Evolutionary conservation across 2,888 invertebrate genomes (phyloP), one percentile per base, ranked within the genome.

Genomic region (Cheilosia impressa): DNA sequence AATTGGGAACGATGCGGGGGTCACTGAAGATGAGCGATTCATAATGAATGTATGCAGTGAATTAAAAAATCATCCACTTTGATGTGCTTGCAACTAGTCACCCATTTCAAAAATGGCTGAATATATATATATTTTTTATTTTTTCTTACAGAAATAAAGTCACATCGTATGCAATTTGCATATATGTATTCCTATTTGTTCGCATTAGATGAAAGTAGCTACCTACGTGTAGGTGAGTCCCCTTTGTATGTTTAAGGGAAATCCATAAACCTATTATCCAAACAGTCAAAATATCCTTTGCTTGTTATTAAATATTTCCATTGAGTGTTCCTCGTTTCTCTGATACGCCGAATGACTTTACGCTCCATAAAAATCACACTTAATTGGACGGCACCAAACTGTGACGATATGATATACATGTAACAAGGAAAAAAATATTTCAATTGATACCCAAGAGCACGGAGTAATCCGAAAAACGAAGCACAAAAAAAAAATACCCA

Each of bases 351-450:
- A 78, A 78, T 69, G 62, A 73, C 78, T 83, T 83, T 73, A 72
- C 83, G 83, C 83, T 78, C 50, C 83, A 83, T 83, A 83, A 83
- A 83, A 83, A 83, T 83, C 83, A 73, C 83, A 78, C 78, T 73
- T 78, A 78, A 83, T 73, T 78, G 73, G 73, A 78, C 69, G 68
- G 50, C 63, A 57, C 47, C 68, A 72, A 83, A 57, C 78, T 83
- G 78, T 73, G 78, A 83, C 73, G 83, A 50, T 80, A 80, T 75
- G 80, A 80, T 68, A 68, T 76, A 72, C 55, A 65, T 45, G 53
- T 31, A 69, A 65, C 80, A 65, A 17, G 9, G 31, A 9, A 34
- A 76, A 66, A 68, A 62, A 68, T 57, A 63, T 68, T 65, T 69
- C 75, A 75, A 81, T 76, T 75, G 81, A 69, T 81, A 80, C 80